A percentile compares a stretch with the other conserved stretches of the same genome.
phyloP scores from a whole-genome alignment of 1,140 invertebrate species.

The Lycorma delicatula region DNA sequence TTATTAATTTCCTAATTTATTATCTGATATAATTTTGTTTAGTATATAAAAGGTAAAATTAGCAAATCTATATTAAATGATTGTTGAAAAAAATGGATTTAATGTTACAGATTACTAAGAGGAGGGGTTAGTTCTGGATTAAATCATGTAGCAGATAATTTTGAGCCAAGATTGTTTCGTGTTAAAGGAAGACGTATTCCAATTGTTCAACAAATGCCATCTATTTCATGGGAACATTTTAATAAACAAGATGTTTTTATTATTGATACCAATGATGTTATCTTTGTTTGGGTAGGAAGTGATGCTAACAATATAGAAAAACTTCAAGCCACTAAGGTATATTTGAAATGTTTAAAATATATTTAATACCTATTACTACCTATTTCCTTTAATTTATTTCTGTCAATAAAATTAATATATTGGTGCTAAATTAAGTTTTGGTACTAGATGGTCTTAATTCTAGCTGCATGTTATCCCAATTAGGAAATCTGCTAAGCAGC shows the following conservation, averaged over 20 bases:
- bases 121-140: slow-evolving; percentile 51
- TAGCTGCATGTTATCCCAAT: no score
- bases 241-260: slow-evolving; percentile 82
- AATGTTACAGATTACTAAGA: slow-evolving; percentile 44
- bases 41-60: no score
- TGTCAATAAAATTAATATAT: not conserved
- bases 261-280: slow-evolving; percentile 54
- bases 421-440: not conserved
- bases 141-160: slow-evolving; percentile 41
- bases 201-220: slow-evolving; percentile 54
- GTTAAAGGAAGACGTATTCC: slow-evolving; percentile 60
- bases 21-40: no score
- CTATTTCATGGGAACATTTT: slow-evolving; percentile 68
- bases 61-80: no score
- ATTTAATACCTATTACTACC: not conserved
- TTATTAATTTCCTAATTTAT: no score
- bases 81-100: no score
- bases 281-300: slow-evolving; percentile 77
- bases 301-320: slow-evolving; percentile 59
- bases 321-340: slow-evolving; percentile 51
- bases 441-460: not conserved
- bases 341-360: no score
- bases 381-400: no score
- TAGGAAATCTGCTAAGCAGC: no score
- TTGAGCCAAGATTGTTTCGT: slow-evolving; percentile 52